phyloP scores from a whole-genome alignment of 2,113 vertebrate genomes.

The Monarcha castaneiventris region DNA sequence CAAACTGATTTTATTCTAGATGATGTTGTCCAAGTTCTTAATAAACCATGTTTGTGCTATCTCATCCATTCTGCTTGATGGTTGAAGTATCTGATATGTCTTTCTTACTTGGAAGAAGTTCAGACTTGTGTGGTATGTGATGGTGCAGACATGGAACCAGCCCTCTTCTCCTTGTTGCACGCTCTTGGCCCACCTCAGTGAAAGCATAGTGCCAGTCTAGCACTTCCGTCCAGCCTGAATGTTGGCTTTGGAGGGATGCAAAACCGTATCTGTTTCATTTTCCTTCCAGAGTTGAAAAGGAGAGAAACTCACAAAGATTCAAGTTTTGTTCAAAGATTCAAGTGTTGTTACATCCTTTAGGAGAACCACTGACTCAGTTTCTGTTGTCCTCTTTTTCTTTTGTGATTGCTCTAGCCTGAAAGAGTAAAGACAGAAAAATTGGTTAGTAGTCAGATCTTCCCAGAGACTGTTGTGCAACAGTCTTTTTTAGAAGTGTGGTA shows the following conservation, averaged over 20 bases:
- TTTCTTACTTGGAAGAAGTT: not conserved
- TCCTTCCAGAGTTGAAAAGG: not conserved
- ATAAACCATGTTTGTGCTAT: not conserved
- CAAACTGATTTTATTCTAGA: not conserved
- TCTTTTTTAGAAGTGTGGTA: not conserved
- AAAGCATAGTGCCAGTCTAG: not conserved
- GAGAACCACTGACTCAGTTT: not conserved
- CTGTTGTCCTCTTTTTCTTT: not conserved
- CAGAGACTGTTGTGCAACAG: not conserved
- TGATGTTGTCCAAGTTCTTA: not conserved
- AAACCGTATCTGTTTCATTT: not conserved
- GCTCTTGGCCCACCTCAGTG: not conserved
- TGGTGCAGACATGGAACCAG: not conserved
- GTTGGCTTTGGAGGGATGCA: not conserved
- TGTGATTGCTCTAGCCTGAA: not conserved
- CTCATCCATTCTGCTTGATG: not conserved
- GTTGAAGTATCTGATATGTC: not conserved
- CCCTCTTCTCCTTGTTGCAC: not conserved
- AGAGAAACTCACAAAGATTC: not conserved
- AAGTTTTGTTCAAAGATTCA: not conserved
- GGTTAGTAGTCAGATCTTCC: not conserved
- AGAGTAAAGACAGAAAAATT: not conserved
- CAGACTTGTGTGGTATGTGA: not conserved
- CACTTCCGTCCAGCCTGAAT: not conserved
- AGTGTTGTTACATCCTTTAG: not conserved